A percentile compares a stretch with the other conserved stretches of the same genome.
Conservation (phyloP, 2,113 vertebrate genomes). For the Clarias magur region DNA sequence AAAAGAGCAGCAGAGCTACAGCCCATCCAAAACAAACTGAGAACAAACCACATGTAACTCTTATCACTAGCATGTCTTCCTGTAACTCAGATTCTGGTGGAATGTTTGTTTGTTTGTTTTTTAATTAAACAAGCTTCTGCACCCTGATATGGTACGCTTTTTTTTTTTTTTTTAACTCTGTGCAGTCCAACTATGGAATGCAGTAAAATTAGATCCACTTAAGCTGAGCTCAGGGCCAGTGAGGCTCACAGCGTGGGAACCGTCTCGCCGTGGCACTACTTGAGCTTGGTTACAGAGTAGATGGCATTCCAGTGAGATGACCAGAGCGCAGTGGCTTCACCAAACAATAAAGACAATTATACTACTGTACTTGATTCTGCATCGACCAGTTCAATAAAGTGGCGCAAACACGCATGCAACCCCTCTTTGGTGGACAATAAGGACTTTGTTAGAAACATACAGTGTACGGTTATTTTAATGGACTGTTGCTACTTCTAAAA, state of each 20-base stretch:
- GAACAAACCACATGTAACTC: not conserved
- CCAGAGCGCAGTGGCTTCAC: not conserved
- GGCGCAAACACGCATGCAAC: not conserved
- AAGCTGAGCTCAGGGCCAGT: not conserved
- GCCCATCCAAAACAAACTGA: not conserved
- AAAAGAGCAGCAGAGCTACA: not conserved
- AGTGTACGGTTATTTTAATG: not conserved
- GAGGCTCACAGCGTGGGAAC: conserved; percentile 27
- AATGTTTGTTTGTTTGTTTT: not conserved
- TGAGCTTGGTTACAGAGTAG: not conserved
- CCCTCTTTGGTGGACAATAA: not conserved
- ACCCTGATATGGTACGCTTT: not conserved
- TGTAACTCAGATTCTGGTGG: not conserved
- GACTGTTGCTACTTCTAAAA: not conserved
- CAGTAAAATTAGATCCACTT: conserved; percentile 33
- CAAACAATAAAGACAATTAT: not conserved
- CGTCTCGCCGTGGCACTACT: not conserved
- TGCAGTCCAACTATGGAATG: conserved; percentile 30
- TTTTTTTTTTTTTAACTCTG: not conserved
- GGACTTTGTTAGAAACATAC: not conserved
- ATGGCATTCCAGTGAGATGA: conserved; percentile 31
- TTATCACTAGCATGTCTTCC: not conserved
- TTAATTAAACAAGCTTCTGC: conserved; percentile 1
- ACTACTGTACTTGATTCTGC: not conserved
- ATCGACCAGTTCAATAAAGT: not conserved